Evolutionary conservation across 2,113 vertebrate species (phyloP).

Genomic region (Mohoua ochrocephala): DNA sequence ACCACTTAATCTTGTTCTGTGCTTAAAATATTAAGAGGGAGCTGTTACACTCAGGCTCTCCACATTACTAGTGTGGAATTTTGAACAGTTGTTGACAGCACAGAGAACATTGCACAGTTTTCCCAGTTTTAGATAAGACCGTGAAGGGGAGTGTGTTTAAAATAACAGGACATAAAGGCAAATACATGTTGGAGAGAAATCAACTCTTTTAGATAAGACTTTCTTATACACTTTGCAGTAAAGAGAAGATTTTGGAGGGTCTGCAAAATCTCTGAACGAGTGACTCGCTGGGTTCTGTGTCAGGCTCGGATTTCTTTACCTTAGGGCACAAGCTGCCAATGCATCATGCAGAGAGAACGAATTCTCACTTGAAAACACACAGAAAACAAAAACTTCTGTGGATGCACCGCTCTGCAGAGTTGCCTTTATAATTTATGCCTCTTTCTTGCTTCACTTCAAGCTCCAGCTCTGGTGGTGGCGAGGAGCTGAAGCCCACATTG

Average conservation of each 20-base stretch:
- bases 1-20: not conserved
- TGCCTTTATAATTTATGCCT: conserved; percentile 13
- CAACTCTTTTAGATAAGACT: not conserved
- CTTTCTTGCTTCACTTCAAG: not conserved
- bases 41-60: not conserved
- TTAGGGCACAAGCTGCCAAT: not conserved
- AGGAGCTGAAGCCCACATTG: not conserved
- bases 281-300: not conserved
- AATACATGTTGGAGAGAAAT: not conserved
- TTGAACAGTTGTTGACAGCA: not conserved
- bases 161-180: not conserved
- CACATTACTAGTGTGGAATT: not conserved
- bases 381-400: not conserved
- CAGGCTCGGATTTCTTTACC: not conserved
- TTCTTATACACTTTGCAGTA: not conserved
- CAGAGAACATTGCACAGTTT: not conserved
- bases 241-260: not conserved
- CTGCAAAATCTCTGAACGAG: not conserved
- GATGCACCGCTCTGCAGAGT: not conserved
- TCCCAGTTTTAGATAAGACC: not conserved
- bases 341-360: not conserved
- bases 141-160: not conserved
- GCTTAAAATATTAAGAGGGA: not conserved
- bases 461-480: not conserved
- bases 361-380: not conserved